Base-by-base conservation (phyloP, 2,797 vertebrate genomes). In the Sus cebifrons region DNA sequence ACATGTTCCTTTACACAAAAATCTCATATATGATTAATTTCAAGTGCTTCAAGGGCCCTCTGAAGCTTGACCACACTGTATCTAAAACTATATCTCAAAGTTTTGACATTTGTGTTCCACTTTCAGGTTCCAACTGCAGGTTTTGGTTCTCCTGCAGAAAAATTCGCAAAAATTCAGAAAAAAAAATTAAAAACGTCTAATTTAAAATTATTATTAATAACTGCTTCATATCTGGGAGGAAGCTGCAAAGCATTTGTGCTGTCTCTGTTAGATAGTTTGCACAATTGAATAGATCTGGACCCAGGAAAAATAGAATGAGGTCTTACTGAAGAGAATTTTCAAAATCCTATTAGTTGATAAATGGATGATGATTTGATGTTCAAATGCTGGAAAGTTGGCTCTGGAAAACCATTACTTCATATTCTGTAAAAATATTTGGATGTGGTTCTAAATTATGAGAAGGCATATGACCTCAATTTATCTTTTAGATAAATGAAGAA, bases 401-500 rank as follows among this genome's bases (percentile, higher is more conserved):
- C 54, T 77, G 3, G 20, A 85, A 91, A 91, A 86, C 16, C 25
- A 84, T 90, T 88, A 71, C 32, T 89, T 93, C 73, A 78, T 64
- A 62, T 95, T 93, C 23, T 67, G 27, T 62, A 77, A 93, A 52
- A 84, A 79, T 54, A 93, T 82, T 93, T 95, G 73, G 27, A 91
- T 71, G 64, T 32, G 49, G 6, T 86, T 88, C 67, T 89, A 91
- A 88, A 86, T 81, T 85, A 92, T 79, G 44, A 84, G 7, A 27
- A 81, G 49, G 65, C 67, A 81, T 20, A 70, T 88, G n/a, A 91
- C 27, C 40, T 88, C 67, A 86, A 60, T 60, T 89, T 93, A 75
- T 77, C 78, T 79, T 94, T 93, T 60, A 86, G 27, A 85, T 67
- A 40, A 86, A 17, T 73, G 29, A 89, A 71, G 16, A 96, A 94